Evolutionary conservation across 2,113 vertebrate genomes (phyloP), one percentile per base, ranked within the genome.

Genomic region (Lates calcarifer): DNA sequence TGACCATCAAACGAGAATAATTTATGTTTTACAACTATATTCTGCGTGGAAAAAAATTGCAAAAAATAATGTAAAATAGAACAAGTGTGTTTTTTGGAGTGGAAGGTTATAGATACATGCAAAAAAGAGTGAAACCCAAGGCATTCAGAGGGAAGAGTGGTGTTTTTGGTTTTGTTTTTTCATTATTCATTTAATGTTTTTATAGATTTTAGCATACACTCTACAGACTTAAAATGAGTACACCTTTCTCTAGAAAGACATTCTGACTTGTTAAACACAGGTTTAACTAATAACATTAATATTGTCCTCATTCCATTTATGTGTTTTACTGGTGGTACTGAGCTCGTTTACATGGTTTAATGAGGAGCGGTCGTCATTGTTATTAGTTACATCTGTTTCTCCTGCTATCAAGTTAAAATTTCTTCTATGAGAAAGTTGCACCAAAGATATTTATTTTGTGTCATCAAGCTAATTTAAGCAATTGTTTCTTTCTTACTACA

Each of bases 121-220:
- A n/a, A 83, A 78, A 76, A 56, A 63, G 26, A 87, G 57, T 72
- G 49, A 84, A 84, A 79, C 70, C 74, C 65, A 82, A 71, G 31
- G 8, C 45, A 72, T 58, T 79, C 35, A 87, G n/a, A 79, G 31
- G 67, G 14, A 57, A 51, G 33, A 35, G 37, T 14, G 35, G 12
- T 11, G 2, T n/a, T 47, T 49, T n/a, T 26, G 31, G 24, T 37
- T 37, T 56, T 2, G n/a, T 57, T n/a, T 3, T 5, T n/a, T n/a
- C n/a, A n/a, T n/a, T n/a, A 45, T 7, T 53, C 28, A 41, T 61
- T 12, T 6, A 7, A 24, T 14, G 26, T 35, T 31, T 22, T 64
- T 33, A 5, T 29, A 11, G 13, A 76, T 55, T 10, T 10, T 33
- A 4, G 31, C 26, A 14, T 18, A n/a, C 2, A 31, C 8, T 9